Evolutionary conservation across 2,888 invertebrate genomes (phyloP).

Genomic region (Parthenolecanium corni): DNA sequence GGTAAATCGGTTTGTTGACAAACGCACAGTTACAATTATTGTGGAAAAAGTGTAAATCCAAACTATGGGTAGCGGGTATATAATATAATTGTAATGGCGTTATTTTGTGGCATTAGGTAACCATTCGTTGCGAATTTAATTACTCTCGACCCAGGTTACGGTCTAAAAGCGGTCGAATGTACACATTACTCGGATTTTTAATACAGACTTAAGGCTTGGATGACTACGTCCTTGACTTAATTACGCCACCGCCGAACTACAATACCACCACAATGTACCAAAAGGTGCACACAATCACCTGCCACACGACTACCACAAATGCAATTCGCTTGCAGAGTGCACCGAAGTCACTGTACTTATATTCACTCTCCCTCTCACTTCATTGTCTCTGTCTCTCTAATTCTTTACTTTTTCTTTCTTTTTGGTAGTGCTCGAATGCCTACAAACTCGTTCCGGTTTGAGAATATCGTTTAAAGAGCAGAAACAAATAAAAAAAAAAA

Average conservation of each 20-base stretch:
- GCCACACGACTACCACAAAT: too few relatives aligned
- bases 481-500: not conserved
- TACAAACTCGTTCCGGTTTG: slow-evolving; percentile 27
- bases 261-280: too few relatives aligned
- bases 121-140: slow-evolving; percentile 27
- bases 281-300: too few relatives aligned
- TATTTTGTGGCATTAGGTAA: slow-evolving; percentile 22
- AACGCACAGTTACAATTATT: too few relatives aligned
- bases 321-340: not conserved
- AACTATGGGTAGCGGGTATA: not conserved
- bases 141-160: slow-evolving; percentile 19
- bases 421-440: slow-evolving; percentile 11
- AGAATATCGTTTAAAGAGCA: not conserved
- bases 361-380: too few relatives aligned
- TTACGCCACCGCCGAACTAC: slow-evolving; percentile 8
- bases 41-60: not conserved
- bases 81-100: slow-evolving; percentile 22
- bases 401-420: not conserved
- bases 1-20: slow-evolving; percentile 7
- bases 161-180: slow-evolving; percentile 26
- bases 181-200: slow-evolving; percentile 22
- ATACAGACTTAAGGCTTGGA: slow-evolving; percentile 27
- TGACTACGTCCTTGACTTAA: slow-evolving; percentile 27
- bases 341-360: not conserved
- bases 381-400: too few relatives aligned